Evolutionary conservation across 2,113 vertebrate species (phyloP), one percentile per base, ranked within the genome.

Genomic region (Mirza zaza): DNA sequence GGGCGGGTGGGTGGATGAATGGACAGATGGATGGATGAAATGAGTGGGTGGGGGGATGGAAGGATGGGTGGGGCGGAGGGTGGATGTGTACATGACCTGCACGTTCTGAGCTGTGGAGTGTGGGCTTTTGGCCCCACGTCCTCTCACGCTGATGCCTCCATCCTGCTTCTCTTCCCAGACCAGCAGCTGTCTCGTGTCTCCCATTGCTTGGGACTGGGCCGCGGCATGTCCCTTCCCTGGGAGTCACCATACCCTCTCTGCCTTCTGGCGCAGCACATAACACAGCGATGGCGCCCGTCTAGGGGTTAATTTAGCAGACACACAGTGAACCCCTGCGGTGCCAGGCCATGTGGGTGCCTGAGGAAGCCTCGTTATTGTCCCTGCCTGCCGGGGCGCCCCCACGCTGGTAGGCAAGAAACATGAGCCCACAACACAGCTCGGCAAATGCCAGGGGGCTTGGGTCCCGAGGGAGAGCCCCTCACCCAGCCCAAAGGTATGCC

Each of bases 21-120:
- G 4, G 12, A 2, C 4, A 6, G 17, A 18, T 75, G 5, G 23
- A 12, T 7, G 1, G 42, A 27, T 27, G 25, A 23, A 14, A 45
- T 8, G 25, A 39, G 8, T 27, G 6, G 23, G 13, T 21, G 68
- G n/a, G 57, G 4, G 21, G 39, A 48, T 32, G 42, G 27, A 1
- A 32, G 75, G 42, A 8, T 34, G 21, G 21, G 23, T 42, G 70
- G 36, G 25, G 14, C 4, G 42, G 42, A 42, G 42, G 12, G n/a
- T 9, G 21, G 52, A 59, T 59, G 55, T 21, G 14, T 27, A 13
- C 3, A 27, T 10, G 52, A 8, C 25, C 52, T 15, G 79, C 14
- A n/a, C n/a, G 9, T 39, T 18, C 52, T 27, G 36, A 36, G 25
- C 21, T 39, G 52, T 21, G 27, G 79, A 8, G 27, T 39, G 0